These are phyloP conservation scores for Chymomyza caudatula DNA, from an alignment of 2,888 invertebrate species.

Conservation along the genomic window DNA sequence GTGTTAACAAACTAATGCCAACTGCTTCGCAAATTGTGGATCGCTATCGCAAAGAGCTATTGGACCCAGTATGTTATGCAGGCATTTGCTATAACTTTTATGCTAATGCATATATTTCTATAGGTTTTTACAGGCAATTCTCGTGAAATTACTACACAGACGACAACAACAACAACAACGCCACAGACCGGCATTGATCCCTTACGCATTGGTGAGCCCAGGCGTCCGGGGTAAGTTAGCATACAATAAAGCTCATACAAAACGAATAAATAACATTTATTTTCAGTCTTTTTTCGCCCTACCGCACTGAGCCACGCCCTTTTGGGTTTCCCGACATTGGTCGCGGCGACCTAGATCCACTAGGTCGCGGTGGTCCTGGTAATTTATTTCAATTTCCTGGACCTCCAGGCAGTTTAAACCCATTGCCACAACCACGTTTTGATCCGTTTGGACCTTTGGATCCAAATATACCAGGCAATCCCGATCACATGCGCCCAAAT, in stretches of 20 bases:
- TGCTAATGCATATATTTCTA: too few species aligned
- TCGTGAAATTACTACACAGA: slow-evolving; percentile 74
- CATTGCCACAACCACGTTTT: slow-evolving; percentile 80
- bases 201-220: slow-evolving; percentile 63
- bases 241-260: neutral
- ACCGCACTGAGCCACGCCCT: slow-evolving; percentile 52
- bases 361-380: slow-evolving; percentile 79
- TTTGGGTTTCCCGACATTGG: slow-evolving; percentile 81
- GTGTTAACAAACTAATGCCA: slow-evolving; percentile 83
- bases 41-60: slow-evolving; percentile 82
- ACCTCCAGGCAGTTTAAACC: slow-evolving; percentile 32
- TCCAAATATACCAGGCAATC: slow-evolving; percentile 73
- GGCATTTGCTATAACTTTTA: neutral
- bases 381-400: slow-evolving; percentile 67
- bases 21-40: slow-evolving; percentile 82
- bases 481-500: slow-evolving; percentile 76
- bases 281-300: slow-evolving; percentile 13
- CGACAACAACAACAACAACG: slow-evolving; percentile 32
- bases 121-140: slow-evolving; percentile 74
- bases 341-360: slow-evolving; percentile 88
- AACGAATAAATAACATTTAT: neutral
- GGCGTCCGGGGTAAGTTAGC: slow-evolving; percentile 52
- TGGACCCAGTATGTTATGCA: slow-evolving; percentile 80
- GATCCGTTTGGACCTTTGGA: slow-evolving; percentile 89
- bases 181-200: slow-evolving; percentile 48